Conservation (phyloP, 2,888 invertebrate species). For the Arrhopalites spinosus region DNA sequence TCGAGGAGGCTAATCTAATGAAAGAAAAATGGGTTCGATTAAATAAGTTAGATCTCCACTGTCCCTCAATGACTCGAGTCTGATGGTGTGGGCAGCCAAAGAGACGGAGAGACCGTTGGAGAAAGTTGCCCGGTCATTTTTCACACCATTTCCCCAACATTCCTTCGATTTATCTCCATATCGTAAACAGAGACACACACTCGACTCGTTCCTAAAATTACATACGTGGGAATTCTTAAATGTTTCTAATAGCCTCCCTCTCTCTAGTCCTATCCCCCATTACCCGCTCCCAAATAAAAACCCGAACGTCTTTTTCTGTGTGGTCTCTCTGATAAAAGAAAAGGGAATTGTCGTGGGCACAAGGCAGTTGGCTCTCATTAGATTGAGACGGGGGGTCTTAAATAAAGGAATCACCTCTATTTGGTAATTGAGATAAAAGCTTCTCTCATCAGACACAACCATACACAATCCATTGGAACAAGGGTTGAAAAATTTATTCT, state of each 20-base stretch:
- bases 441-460: too few relatives aligned
- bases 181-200: neutral
- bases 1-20: slow-evolving; percentile 31
- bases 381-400: slow-evolving; percentile 8
- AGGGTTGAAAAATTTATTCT: too few relatives aligned
- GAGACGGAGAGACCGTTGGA: neutral
- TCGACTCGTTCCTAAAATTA: neutral
- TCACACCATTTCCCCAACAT: neutral
- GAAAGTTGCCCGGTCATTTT: slow-evolving; percentile 4
- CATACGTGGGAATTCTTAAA: neutral
- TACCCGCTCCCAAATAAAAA: neutral
- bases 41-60: slow-evolving; percentile 31
- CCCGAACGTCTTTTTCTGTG: neutral
- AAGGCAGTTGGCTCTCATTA: slow-evolving; percentile 6
- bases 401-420: slow-evolving; percentile 33
- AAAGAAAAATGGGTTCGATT: slow-evolving; percentile 39
- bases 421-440: slow-evolving; percentile 51
- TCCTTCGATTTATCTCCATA: too few relatives aligned
- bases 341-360: neutral
- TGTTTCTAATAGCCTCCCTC: neutral
- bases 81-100: neutral
- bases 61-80: slow-evolving; percentile 15
- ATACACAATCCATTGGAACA: too few relatives aligned
- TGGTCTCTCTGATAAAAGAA: neutral
- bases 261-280: neutral